Conservation (phyloP, 2,888 invertebrate genomes). For the Drosophila antonietae region DNA sequence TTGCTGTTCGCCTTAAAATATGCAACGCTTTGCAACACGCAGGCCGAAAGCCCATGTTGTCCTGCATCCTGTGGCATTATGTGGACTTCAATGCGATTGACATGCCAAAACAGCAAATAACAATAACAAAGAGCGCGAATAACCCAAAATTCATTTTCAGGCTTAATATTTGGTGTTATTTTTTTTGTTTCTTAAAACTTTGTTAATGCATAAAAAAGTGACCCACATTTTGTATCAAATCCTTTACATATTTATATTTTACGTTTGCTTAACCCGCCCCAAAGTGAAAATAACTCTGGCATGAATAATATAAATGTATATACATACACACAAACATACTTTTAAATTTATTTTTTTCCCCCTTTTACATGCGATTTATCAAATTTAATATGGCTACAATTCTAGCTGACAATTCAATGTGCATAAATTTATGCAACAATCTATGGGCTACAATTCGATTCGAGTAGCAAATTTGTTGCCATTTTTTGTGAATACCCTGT, state of each 20-base stretch:
- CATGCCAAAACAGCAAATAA: constrained; percentile 46
- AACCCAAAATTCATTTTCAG: constrained; percentile 8
- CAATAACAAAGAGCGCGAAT: constrained; percentile 11
- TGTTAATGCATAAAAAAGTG: constrained; percentile 68
- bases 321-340: constrained; percentile 12
- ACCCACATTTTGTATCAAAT: constrained; percentile 71
- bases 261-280: constrained; percentile 59
- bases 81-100: constrained; percentile 70
- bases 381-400: constrained; percentile 61
- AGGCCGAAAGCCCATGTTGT: constrained; percentile 9
- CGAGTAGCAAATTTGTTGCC: constrained; percentile 38
- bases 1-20: constrained; percentile 59
- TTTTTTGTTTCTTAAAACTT: constrained; percentile 4
- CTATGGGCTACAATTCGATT: constrained; percentile 37
- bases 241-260: constrained; percentile 59
- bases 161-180: neutral
- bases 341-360: neutral
- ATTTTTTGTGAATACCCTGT: constrained; percentile 23
- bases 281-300: constrained; percentile 58
- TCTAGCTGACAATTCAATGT: constrained; percentile 70
- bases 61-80: constrained; percentile 61
- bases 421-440: constrained; percentile 58
- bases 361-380: constrained; percentile 64
- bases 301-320: constrained; percentile 54
- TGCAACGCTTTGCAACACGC: constrained; percentile 66